Conservation (phyloP, 2,888 invertebrate genomes). For the Xanthia icteritia region DNA sequence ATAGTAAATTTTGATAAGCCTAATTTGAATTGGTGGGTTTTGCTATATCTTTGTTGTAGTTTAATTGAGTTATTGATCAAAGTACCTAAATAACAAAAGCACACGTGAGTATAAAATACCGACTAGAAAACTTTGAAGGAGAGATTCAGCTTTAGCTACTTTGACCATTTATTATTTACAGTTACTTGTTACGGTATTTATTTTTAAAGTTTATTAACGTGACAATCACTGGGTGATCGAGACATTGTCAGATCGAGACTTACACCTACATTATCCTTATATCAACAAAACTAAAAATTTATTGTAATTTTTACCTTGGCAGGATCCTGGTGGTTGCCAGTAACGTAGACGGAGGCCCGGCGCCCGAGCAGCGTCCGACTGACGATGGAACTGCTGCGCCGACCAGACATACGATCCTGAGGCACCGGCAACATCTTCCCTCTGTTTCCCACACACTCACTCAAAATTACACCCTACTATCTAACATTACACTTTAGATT, state of each 20-base stretch:
- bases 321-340: conserved; percentile 91
- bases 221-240: too few species aligned
- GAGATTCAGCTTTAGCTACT: background rate
- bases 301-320: conserved; percentile 89
- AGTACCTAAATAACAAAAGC: background rate
- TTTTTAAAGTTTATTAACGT: background rate
- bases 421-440: conserved; percentile 88
- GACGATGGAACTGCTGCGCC: conserved; percentile 92
- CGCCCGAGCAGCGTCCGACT: conserved; percentile 92
- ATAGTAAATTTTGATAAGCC: background rate
- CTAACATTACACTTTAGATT: conserved; percentile 42
- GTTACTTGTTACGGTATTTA: too few species aligned
- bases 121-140: background rate
- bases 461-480: conserved; percentile 35
- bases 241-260: background rate
- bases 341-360: conserved; percentile 92
- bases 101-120: too few species aligned
- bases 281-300: background rate
- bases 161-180: background rate
- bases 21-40: conserved; percentile 6
- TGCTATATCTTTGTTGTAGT: conserved; percentile 1
- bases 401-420: conserved; percentile 90
- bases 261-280: background rate
- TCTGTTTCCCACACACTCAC: conserved; percentile 48
- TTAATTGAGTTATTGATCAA: background rate